A percentile compares a stretch with the other conserved stretches of the same genome.
phyloP scores from a whole-genome alignment of 2,113 vertebrate species.

The Pycnonotus jocosus region DNA sequence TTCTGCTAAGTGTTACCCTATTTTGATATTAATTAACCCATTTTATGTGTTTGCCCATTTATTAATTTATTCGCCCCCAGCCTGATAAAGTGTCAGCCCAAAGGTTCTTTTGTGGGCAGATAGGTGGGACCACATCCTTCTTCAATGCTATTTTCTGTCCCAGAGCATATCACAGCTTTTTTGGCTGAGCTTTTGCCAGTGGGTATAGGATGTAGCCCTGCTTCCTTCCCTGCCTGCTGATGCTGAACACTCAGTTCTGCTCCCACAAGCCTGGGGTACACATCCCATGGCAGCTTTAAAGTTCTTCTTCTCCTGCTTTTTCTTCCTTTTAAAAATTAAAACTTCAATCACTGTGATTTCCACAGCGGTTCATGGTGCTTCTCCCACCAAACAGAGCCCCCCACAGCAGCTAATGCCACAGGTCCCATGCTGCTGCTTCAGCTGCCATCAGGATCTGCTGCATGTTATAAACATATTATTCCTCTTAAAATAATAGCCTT shows the following conservation, averaged over 20 bases:
- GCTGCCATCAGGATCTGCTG: neutral
- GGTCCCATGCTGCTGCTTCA: neutral
- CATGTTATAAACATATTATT: neutral
- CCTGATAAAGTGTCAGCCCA: neutral
- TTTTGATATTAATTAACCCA: neutral
- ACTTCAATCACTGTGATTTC: neutral
- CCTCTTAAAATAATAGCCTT: conserved; percentile 10
- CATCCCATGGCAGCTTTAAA: neutral
- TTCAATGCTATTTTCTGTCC: neutral
- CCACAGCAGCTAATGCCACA: neutral
- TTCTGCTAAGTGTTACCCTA: neutral
- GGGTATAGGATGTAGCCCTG: neutral
- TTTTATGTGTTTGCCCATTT: neutral
- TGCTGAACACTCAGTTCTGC: neutral
- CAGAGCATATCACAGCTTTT: neutral
- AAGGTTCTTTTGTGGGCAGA: neutral
- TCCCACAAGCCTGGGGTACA: neutral
- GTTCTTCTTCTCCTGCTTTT: neutral
- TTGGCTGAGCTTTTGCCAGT: neutral
- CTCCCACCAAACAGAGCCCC: neutral
- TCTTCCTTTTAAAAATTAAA: neutral
- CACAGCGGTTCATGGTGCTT: neutral
- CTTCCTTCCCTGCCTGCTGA: neutral
- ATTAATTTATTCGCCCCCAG: neutral
- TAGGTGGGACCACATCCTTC: neutral